Base-by-base conservation (phyloP, 2,113 vertebrate genomes). In the Calyptommatus sinebrachiatus region DNA sequence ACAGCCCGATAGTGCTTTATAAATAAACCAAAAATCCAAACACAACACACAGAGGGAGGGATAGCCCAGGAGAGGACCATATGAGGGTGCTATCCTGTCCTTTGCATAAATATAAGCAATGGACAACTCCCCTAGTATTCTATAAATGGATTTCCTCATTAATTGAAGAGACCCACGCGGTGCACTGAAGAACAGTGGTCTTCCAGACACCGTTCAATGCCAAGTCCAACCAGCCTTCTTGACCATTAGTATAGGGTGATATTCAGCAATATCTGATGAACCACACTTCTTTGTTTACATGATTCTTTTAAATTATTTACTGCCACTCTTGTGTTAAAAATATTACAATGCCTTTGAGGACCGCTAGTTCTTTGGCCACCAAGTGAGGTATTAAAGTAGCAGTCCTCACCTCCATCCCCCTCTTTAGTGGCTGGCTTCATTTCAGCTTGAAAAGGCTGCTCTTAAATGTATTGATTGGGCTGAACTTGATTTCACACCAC, bases 341-440 rank as follows among this genome's bases (percentile, higher is more conserved):
- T 81, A 46, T n/a, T 20, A 46, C 66, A 87, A 80, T 60, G 65
- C 73, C 73, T 72, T 81, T 90, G 81, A 50, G 78, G 83, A 50
- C 16, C 53, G 71, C 46, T 45, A 5, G 20, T 29, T 68, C 50
- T 22, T 45, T 84, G 80, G 22, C 73, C 79, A 75, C 78, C 76
- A 81, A 60, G 7, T 53, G 83, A 14, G 71, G 3, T 29, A 24
- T 83, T 82, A 79, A 31, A 61, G 61, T 21, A 73, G n/a, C 53
- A 57, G 18, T 14, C 53, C 53, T 57, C 53, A 29, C 46, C 24
- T 26, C 35, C n/a, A 26, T 28, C 68, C 70, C 62, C 35, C 20
- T 22, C 28, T 73, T 66, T 66, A 28, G 5, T 8, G 68, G 6
- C 69, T 71, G 26, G 31, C 77, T 62, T 66, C 66, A 12, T 7